Conservation (phyloP, 2,113 vertebrate species). For the Nothocercus nigrocapillus region DNA sequence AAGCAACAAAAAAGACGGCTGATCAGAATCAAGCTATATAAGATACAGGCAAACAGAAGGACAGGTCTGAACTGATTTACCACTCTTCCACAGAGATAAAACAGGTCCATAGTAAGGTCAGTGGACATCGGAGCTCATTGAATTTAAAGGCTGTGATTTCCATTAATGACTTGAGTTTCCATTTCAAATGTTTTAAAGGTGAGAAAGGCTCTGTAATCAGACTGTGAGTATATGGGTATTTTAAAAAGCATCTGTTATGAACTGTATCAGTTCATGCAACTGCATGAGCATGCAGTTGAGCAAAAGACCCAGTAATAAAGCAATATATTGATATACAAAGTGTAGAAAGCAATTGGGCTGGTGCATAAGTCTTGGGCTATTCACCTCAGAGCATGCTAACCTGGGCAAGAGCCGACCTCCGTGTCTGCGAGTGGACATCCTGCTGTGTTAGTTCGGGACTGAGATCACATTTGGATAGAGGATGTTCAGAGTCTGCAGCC, state of each 20-base stretch:
- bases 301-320: not conserved
- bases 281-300: no score
- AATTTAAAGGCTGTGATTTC: not conserved
- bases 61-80: not conserved
- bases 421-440: not conserved
- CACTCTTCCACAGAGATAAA: not conserved
- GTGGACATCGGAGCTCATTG: not conserved
- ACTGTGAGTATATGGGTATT: not conserved
- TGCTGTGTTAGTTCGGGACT: not conserved
- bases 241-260: not conserved
- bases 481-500: not conserved
- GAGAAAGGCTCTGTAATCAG: not conserved
- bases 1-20: not conserved
- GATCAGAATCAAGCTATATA: not conserved
- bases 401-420: not conserved
- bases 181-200: not conserved
- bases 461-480: not conserved
- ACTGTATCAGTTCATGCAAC: not conserved
- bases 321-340: no score
- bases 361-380: not conserved
- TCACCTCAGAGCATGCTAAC: not conserved
- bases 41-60: not conserved
- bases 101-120: not conserved
- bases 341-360: not conserved
- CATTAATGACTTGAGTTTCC: not conserved